These are phyloP conservation scores for Ictidomys tridecemlineatus DNA, from an alignment of 2,113 vertebrate species.

Conservation along the genomic window DNA sequence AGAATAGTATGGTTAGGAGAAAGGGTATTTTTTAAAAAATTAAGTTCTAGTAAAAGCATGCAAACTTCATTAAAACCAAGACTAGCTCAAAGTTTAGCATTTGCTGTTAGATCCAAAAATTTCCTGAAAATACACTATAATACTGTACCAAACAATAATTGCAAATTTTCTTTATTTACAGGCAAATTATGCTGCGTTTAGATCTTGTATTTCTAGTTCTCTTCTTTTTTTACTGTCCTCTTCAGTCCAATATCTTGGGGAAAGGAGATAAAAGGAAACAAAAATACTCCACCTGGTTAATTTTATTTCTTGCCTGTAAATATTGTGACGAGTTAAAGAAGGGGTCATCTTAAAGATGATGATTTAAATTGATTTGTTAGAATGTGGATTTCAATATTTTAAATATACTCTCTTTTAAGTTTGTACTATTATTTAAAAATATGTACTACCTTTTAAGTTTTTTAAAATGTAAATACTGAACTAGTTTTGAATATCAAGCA, in stretches of 20 bases:
- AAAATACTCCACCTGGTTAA: not conserved
- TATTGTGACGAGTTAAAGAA: not conserved
- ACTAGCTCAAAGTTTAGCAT: conserved; percentile 3
- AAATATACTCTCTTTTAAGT: conserved; percentile 15
- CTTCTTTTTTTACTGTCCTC: not conserved
- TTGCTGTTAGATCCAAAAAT: conserved; percentile 30
- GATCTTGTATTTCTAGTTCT: not conserved
- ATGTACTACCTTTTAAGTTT: not conserved
- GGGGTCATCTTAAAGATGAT: not conserved
- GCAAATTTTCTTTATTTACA: conserved; percentile 26
- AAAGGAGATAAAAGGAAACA: not conserved
- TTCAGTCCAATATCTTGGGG: not conserved
- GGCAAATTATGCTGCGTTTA: not conserved
- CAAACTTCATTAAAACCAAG: conserved; percentile 18
- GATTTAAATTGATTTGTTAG: not conserved
- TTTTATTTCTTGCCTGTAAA: not conserved
- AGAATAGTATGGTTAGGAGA: conserved; percentile 4
- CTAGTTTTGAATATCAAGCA: conserved; percentile 42
- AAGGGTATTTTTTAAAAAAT: conserved; percentile 29
- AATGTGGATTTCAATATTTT: not conserved
- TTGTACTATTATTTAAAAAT: conserved; percentile 13
- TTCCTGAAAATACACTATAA: conserved; percentile 42
- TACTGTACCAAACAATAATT: conserved; percentile 36
- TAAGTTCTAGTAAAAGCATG: conserved; percentile 13
- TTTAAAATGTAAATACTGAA: conserved; percentile 57